phyloP scores from a whole-genome alignment of 23 tunicate genomes.

The Styela plicata region DNA sequence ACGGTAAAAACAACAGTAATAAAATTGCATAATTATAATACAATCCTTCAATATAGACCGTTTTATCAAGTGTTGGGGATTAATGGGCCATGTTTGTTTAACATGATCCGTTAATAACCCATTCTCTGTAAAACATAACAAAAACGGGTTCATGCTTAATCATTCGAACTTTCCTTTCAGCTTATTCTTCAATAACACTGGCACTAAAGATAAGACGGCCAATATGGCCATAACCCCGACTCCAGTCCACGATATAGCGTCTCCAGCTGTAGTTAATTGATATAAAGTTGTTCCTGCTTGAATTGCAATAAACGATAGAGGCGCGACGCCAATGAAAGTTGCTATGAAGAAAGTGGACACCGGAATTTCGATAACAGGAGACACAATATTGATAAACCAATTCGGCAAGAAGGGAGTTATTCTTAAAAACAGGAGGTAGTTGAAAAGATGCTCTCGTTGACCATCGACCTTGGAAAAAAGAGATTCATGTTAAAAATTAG shows the following conservation, averaged over 20 bases:
- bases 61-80: too few species aligned
- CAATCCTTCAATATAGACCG: too few species aligned
- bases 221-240: slow-evolving; percentile 60
- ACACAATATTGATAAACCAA: slow-evolving; percentile 92
- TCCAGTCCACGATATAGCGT: slow-evolving; percentile 81
- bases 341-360: slow-evolving; percentile 66
- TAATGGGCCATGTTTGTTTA: too few species aligned
- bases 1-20: too few species aligned
- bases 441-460: slow-evolving; percentile 78
- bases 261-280: slow-evolving; percentile 75
- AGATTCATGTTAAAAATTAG: background rate
- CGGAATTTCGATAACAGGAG: slow-evolving; percentile 88
- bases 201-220: slow-evolving; percentile 70
- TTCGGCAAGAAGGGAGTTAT: slow-evolving; percentile 94
- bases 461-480: slow-evolving; percentile 58
- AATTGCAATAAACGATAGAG: slow-evolving; percentile 82
- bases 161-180: slow-evolving; percentile 72
- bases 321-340: slow-evolving; percentile 89
- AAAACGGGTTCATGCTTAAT: background rate
- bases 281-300: slow-evolving; percentile 90
- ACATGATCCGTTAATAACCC: too few species aligned
- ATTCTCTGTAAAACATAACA: slow-evolving; percentile 12
- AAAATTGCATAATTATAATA: too few species aligned
- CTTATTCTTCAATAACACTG: slow-evolving; percentile 58
- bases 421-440: slow-evolving; percentile 81